Evolutionary conservation across 2,113 vertebrate genomes (phyloP), one percentile per base, ranked within the genome.

Genomic region (Alces alces): DNA sequence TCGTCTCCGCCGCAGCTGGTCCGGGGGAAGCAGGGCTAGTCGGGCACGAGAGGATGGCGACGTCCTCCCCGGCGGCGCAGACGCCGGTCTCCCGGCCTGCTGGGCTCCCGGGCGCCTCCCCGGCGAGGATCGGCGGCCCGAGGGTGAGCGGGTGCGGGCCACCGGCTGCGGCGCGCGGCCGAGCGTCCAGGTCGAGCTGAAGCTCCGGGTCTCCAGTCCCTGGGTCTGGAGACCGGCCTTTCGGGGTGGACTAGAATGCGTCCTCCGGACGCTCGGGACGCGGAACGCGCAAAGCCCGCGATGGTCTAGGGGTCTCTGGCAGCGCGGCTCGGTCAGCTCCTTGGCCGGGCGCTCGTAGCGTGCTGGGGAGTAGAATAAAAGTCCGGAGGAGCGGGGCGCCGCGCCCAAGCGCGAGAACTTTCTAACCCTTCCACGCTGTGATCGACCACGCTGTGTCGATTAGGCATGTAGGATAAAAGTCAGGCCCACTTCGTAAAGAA

Each of bases 151-250:
- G 70, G 23, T 10, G 39, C 83, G 2, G 25, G 89, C 78, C 3
- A 2, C 0, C n/a, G 17, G 33, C 30, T 15, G 28, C 11, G 0
- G 58, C 14, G 84, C 16, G 47, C 66, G 0, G 4, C 52, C 16
- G 0, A 3, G 82, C 28, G 7, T 19, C 55, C 2, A 0, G 50
- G 36, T 58, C 66, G 1, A 8, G 83, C 91, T 0, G 60, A 43
- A 86, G 60, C 47, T 25, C 16, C 15, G 55, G 14, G 86, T 17
- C 28, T 33, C 82, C 5, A 14, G 87, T 36, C 66, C n/a, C 15
- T 58, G 30, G 60, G 55, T 57, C 25, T 17, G 36, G 39, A 7
- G 60, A 43, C 17, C 0, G 1, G 25, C 45, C 60, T 28, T 93
- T 43, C 55, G 58, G 36, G 39, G 33, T 2, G 47, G 28, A 55